A percentile compares a stretch with the other conserved stretches of the same genome.
Evolutionary conservation across 2,113 vertebrate genomes (phyloP).

Genomic region (Sus scrofa): DNA sequence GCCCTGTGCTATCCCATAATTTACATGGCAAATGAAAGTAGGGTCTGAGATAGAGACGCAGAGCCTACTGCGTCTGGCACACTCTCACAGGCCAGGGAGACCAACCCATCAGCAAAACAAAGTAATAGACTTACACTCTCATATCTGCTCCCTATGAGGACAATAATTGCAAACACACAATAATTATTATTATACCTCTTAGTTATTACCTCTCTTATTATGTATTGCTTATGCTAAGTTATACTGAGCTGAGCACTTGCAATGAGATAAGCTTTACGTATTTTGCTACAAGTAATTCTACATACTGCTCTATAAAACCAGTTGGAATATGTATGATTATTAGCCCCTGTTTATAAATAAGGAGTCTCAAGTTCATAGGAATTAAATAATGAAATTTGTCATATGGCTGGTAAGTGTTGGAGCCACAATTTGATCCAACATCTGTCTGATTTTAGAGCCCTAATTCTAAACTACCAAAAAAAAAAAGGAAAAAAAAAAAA

Average conservation of each 20-base stretch:
- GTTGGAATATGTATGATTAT: neutral
- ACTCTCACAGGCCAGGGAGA: neutral
- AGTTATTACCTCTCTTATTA: neutral
- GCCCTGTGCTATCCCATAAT: conserved; percentile 33
- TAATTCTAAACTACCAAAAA: neutral
- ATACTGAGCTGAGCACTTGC: neutral
- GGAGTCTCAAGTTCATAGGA: neutral
- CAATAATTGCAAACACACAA: neutral
- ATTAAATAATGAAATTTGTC: neutral
- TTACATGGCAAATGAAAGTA: conserved; percentile 48
- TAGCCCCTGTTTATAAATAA: neutral
- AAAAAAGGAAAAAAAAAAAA: accelerated
- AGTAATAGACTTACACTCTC: conserved; percentile 4
- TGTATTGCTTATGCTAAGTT: neutral
- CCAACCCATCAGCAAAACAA: neutral
- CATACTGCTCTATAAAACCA: neutral
- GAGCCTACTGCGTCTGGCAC: neutral
- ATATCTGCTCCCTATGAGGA: neutral
- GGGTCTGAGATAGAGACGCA: conserved; percentile 13
- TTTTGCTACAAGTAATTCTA: conserved; percentile 21
- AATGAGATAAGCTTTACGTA: neutral
- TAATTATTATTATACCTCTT: neutral
- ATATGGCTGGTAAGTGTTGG: neutral
- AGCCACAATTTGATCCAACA: neutral
- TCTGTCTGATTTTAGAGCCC: neutral